Evolutionary conservation across 92 coral and sea anemone species (phyloP).

Genomic region (Metridium senile): DNA sequence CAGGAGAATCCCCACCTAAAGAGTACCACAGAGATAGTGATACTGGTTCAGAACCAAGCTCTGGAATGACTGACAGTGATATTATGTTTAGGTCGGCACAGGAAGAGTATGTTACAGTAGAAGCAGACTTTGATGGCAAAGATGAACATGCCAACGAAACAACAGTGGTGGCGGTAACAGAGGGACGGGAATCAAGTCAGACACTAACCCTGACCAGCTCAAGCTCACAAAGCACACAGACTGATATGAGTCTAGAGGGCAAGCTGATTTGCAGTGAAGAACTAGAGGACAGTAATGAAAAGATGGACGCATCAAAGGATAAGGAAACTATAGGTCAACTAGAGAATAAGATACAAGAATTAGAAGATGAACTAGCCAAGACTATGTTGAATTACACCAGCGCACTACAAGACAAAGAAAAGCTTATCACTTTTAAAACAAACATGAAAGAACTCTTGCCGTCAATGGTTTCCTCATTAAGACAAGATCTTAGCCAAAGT

Average conservation of each 20-base stretch:
- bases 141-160: background rate
- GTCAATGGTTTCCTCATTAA: constrained; percentile 32
- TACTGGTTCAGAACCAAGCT: constrained; percentile 67
- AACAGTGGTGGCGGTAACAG: background rate
- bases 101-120: constrained; percentile 89
- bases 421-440: constrained; percentile 12
- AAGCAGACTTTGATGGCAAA: constrained; percentile 45
- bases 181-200: constrained; percentile 70
- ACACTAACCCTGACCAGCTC: constrained; percentile 73
- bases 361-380: constrained; percentile 64
- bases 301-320: constrained; percentile 12
- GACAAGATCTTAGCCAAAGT: constrained; percentile 38
- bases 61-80: constrained; percentile 74
- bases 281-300: background rate
- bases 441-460: constrained; percentile 40
- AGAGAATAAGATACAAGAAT: constrained; percentile 54
- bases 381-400: constrained; percentile 27
- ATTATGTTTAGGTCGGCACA: constrained; percentile 80
- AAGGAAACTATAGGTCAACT: constrained; percentile 28
- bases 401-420: constrained; percentile 26
- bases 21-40: constrained; percentile 68
- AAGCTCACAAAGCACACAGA: constrained; percentile 73
- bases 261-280: constrained; percentile 13
- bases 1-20: constrained; percentile 34
- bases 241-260: constrained; percentile 52